Evolutionary conservation across 2,888 invertebrate species (phyloP).

Genomic region (Celastrina argiolus): DNA sequence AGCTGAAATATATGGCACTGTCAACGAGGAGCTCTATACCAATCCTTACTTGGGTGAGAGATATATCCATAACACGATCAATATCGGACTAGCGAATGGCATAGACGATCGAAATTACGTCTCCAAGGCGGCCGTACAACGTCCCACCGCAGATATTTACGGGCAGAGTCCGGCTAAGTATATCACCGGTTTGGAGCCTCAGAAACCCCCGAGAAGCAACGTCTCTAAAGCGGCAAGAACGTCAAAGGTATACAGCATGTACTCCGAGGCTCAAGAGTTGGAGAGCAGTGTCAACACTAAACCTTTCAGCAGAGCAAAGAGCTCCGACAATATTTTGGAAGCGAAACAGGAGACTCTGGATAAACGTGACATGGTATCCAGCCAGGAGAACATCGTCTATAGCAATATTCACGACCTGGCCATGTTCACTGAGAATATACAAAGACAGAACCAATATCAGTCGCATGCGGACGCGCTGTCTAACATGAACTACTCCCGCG

Average conservation of each 20-base stretch:
- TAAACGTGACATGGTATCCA: conserved; percentile 69
- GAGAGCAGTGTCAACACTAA: conserved; percentile 59
- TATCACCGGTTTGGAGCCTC: conserved; percentile 71
- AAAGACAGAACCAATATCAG: conserved; percentile 65
- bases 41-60: conserved; percentile 63
- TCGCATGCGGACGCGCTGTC: conserved; percentile 52
- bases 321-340: conserved; percentile 70
- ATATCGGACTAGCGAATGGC: conserved; percentile 64
- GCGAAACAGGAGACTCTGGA: conserved; percentile 63
- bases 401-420: conserved; percentile 70
- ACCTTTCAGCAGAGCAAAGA: conserved; percentile 69
- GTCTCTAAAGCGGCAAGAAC: conserved; percentile 69
- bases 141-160: conserved; percentile 61
- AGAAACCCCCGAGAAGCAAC: conserved; percentile 71
- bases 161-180: conserved; percentile 70
- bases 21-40: conserved; percentile 64
- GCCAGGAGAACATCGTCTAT: conserved; percentile 73
- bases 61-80: conserved; percentile 67
- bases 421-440: conserved; percentile 69
- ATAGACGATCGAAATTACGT: conserved; percentile 68
- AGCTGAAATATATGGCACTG: conserved; percentile 63
- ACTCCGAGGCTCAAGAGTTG: conserved; percentile 59
- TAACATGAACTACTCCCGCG: conserved; percentile 74
- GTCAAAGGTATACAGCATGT: conserved; percentile 74
- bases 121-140: conserved; percentile 60